Base-by-base conservation (phyloP, 1,140 invertebrate species). In the Latrodectus geometricus region DNA sequence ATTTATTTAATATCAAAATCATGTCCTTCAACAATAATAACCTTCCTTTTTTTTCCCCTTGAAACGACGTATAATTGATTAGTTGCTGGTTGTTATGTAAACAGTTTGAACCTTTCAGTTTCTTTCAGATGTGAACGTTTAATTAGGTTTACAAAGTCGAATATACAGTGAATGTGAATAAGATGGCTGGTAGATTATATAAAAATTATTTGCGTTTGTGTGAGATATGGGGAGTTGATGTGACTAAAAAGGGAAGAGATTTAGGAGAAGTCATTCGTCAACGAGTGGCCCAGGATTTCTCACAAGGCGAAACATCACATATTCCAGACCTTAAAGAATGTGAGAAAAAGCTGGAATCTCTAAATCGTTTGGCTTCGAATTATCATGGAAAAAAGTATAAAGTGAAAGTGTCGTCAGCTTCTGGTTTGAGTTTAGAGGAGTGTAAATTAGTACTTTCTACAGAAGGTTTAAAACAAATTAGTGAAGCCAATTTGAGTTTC, bases 151-250 rank as follows among this genome's bases (percentile, higher is more conserved):
- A 35, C 35, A 35, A n/a, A n/a, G n/a, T n/a, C n/a, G n/a, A n/a
- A n/a, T n/a, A n/a, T n/a, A n/a, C n/a, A n/a, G n/a, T n/a, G n/a
- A n/a, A n/a, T n/a, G 35, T 35, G 35, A 35, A 35, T 35, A 5
- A 35, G 5, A 87, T 87, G 86, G 80, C 78, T 50, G 70, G 17
- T 3, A 2, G 21, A n/a, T 68, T 89, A 61, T 89, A 89, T 88
- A 83, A 94, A 90, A 93, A 94, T 90, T 95, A 95, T 90, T 90
- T 95, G 23, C 93, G 93, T 91, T 91, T 96, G 86, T 92, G 96
- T 88, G 93, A 96, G 90, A 94, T 94, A 90, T 97, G 95, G 95
- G 95, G 95, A 52, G 88, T 95, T 50, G 95, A 96, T 91, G 91
- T 92, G 88, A 92, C 92, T 15, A 96, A 96, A 93, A 90, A 91